Evolutionary conservation across 2,888 invertebrate species (phyloP).

Genomic region (Pogonocherus hispidulus): DNA sequence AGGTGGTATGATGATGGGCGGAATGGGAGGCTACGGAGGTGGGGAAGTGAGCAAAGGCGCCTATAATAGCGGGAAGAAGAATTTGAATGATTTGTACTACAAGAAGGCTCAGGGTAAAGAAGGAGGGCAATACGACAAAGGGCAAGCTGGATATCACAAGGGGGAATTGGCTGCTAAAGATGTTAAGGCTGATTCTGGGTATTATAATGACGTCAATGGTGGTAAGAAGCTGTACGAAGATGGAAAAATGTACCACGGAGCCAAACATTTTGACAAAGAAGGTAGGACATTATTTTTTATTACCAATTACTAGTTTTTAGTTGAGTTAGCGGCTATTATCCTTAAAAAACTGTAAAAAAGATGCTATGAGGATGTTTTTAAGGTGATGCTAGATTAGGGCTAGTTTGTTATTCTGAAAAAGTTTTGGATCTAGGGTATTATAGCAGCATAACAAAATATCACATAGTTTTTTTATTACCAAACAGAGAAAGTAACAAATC

Average conservation of each 20-base stretch:
- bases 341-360: neutral
- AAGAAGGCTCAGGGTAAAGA: conserved; percentile 40
- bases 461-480: too few relatives aligned
- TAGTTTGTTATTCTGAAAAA: too few relatives aligned
- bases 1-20: conserved; percentile 37
- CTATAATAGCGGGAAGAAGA: conserved; percentile 40
- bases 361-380: too few relatives aligned
- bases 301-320: neutral
- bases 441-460: too few relatives aligned
- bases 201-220: conserved; percentile 72
- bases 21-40: conserved; percentile 37
- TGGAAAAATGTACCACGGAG: conserved; percentile 73
- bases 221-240: conserved; percentile 74
- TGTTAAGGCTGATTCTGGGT: conserved; percentile 68
- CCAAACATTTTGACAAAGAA: conserved; percentile 72
- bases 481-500: too few relatives aligned
- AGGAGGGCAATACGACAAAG: conserved; percentile 37
- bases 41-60: conserved; percentile 33
- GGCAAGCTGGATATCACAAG: conserved; percentile 61
- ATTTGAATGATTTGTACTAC: conserved; percentile 41
- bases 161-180: conserved; percentile 68
- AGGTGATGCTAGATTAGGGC: too few relatives aligned
- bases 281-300: conserved; percentile 63
- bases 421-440: too few relatives aligned
- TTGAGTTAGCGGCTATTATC: neutral